Percentiles rank a stretch among this genome's conserved stretches.
phyloP scores from a whole-genome alignment of 1,140 invertebrate species.

The Dreissena polymorpha region DNA sequence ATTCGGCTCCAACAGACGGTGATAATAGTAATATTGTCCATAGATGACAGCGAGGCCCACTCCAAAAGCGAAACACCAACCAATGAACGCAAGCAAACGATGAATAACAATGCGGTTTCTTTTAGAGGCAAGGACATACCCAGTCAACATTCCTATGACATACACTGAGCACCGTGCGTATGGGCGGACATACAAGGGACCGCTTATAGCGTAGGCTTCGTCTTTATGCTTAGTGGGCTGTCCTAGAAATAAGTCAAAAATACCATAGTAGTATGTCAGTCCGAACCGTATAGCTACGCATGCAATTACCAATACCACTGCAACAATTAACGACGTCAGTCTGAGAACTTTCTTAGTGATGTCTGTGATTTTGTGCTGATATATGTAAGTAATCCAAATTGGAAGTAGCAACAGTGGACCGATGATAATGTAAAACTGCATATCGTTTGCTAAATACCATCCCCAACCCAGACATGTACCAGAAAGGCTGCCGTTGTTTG shows the following conservation, averaged over 20 bases:
- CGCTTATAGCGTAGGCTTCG: conserved; percentile 1
- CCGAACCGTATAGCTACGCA: not conserved
- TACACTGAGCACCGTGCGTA: conserved; percentile 42
- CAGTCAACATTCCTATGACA: conserved; percentile 36
- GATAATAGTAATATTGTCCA: conserved; percentile 35
- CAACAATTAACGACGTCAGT: not conserved
- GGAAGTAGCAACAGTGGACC: conserved; percentile 32
- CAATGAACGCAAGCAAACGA: not conserved
- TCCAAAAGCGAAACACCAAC: conserved; percentile 40
- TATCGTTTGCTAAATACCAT: conserved; percentile 56
- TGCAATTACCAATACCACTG: not conserved
- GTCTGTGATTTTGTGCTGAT: not conserved
- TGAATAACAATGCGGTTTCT: conserved; percentile 21
- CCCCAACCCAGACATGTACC: conserved; percentile 44
- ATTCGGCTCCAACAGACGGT: not conserved
- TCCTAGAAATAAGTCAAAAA: conserved; percentile 8
- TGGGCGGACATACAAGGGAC: conserved; percentile 34
- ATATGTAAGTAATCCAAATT: not conserved
- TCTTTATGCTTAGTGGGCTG: conserved; percentile 34
- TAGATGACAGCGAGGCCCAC: conserved; percentile 27
- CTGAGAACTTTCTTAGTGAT: not conserved
- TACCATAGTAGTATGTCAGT: conserved; percentile 29
- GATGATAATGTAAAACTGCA: conserved; percentile 52
- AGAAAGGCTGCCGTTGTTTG: conserved; percentile 76
- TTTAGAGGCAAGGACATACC: conserved; percentile 19